Evolutionary conservation across 2,113 vertebrate genomes (phyloP), one percentile per base, ranked within the genome.

Genomic region (Podilymbus podiceps): DNA sequence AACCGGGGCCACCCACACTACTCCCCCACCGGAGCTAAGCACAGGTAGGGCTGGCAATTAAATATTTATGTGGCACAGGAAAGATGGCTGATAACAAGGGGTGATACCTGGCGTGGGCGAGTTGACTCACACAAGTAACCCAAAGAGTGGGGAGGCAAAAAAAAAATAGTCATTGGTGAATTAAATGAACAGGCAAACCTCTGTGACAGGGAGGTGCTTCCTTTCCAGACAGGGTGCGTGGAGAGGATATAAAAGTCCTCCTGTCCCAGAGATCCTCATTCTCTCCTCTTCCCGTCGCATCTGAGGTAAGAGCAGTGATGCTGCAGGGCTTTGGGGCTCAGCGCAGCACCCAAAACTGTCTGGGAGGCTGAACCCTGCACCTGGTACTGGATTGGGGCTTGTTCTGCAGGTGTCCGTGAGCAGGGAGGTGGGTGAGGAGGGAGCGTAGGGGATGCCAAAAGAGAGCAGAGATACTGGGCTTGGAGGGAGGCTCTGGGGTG

Each of bases 321-420:
- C 53, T 10, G 24, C 0, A 0, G 67, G n/a, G 31, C 12, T 53
- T 9, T 3, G n/a, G 79, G 53, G 47, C 33, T 58, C 1, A 1
- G 20, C 1, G 1, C 49, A 19, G 44, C 15, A 2, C 4, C 7
- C 1, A 0, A 12, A 52, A 10, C 1, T 15, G 8, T 9, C 5
- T 0, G 5, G 30, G 31, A 9, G 5, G 50, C 8, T 64, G 50
- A 71, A 4, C 21, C 13, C 14, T 4, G 1, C 0, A 0, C 20
- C 28, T n/a, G 6, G 22, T 5, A 4, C 3, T 2, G 24, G 49
- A 31, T 4, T 60, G 80, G 58, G 59, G 27, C 6, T 81, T 46
- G 17, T 15, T 19, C 46, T n/a, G 27, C 0, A 4, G 47, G 28
- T 8, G 31, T 19, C 33, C 3, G 6, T 18, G 62, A 79, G 49